phyloP scores from a whole-genome alignment of 2,797 vertebrate genomes.

The Enteromius anoplus region DNA sequence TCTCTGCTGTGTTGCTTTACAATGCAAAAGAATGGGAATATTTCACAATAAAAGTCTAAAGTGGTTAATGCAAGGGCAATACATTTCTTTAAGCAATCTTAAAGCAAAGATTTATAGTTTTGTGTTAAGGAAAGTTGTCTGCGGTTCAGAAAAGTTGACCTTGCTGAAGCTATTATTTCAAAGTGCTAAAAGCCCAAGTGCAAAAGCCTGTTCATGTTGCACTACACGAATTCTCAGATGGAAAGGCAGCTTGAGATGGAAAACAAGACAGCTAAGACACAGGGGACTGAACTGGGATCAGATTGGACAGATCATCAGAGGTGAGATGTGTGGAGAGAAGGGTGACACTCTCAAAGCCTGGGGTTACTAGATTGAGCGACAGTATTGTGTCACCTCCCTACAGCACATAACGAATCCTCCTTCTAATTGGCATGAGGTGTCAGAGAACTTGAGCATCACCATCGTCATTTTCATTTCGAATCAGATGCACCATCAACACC shows the following conservation, averaged over 20 bases:
- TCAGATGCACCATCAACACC: constrained; percentile 20
- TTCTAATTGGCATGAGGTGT: constrained; percentile 74
- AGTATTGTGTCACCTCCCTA: constrained; percentile 68
- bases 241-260: constrained; percentile 36
- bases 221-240: background rate
- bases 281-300: constrained; percentile 16
- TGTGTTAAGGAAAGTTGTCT: background rate
- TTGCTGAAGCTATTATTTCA: too few relatives aligned
- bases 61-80: background rate
- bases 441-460: constrained; percentile 72
- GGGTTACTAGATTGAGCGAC: constrained; percentile 59
- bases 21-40: background rate
- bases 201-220: constrained; percentile 34
- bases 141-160: too few relatives aligned
- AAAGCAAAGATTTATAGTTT: background rate
- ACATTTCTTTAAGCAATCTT: background rate
- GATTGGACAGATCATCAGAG: constrained; percentile 39
- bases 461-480: constrained; percentile 4
- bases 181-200: constrained; percentile 60
- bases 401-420: constrained; percentile 57
- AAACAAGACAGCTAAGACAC: constrained; percentile 47
- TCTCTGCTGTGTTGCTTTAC: background rate
- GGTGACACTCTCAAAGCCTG: constrained; percentile 60
- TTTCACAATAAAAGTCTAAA: background rate
- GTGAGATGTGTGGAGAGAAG: constrained; percentile 14